These are phyloP conservation scores for Carcinoscorpius rotundicauda DNA, from an alignment of 1,140 invertebrate species.

Conservation along the genomic window DNA sequence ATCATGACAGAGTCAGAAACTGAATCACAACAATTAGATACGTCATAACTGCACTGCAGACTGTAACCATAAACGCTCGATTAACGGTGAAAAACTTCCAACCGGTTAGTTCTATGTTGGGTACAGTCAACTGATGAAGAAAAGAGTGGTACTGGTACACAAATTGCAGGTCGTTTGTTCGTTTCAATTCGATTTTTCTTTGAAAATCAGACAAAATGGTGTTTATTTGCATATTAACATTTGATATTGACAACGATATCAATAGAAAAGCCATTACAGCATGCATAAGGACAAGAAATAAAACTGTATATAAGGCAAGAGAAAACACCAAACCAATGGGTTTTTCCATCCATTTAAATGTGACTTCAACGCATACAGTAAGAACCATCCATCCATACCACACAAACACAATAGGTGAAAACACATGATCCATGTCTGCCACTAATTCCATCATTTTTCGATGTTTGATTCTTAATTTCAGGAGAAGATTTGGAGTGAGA, in stretches of 20 bases:
- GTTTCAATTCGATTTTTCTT: background rate
- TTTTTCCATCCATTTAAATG: slow-evolving; percentile 7
- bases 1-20: background rate
- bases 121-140: background rate
- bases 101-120: slow-evolving; percentile 4
- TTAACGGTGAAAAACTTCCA: slow-evolving; percentile 12
- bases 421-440: slow-evolving; percentile 4
- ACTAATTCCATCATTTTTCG: background rate
- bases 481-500: no score
- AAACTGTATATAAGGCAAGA: background rate
- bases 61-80: slow-evolving; percentile 8
- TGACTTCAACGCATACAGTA: slow-evolving; percentile 11
- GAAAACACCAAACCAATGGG: background rate
- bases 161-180: background rate
- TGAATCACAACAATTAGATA: slow-evolving; percentile 12
- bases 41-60: slow-evolving; percentile 8
- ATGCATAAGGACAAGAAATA: background rate
- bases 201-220: slow-evolving; percentile 3
- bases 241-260: slow-evolving; percentile 4
- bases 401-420: slow-evolving; percentile 9
- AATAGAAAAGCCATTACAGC: background rate
- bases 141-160: background rate
- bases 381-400: slow-evolving; percentile 6
- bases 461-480: no score
- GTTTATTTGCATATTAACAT: slow-evolving; percentile 3